These are phyloP conservation scores for Agapostemon virescens DNA, from an alignment of 2,888 invertebrate species.

Conservation along the genomic window DNA sequence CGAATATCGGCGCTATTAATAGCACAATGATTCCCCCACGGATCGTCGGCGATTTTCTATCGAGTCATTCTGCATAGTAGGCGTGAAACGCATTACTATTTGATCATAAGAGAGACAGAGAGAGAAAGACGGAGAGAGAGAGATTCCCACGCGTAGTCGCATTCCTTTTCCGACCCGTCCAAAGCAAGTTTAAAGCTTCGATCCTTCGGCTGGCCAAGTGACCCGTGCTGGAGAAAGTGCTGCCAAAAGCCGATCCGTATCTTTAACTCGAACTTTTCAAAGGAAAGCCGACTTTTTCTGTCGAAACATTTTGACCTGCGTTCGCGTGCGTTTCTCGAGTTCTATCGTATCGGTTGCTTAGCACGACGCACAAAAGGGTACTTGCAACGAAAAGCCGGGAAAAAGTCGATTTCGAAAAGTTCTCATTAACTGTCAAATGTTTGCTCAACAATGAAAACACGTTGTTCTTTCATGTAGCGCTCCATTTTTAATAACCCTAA, in stretches of 20 bases:
- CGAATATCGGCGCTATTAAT: constrained; percentile 34
- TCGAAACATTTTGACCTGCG: not conserved
- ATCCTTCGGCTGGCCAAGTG: not conserved
- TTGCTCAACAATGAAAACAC: no score
- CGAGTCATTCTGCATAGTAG: not conserved
- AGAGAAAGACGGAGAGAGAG: not conserved
- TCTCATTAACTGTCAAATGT: no score
- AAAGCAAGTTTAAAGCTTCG: not conserved
- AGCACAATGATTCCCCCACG: constrained; percentile 7
- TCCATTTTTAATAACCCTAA: no score
- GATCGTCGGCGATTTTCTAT: not conserved
- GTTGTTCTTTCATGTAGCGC: no score
- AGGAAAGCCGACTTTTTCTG: not conserved
- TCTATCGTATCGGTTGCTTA: not conserved
- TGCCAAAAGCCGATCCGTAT: not conserved
- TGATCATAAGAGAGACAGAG: not conserved
- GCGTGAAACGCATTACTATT: constrained; percentile 10
- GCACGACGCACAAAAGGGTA: no score
- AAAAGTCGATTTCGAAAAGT: no score
- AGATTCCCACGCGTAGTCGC: constrained; percentile 1
- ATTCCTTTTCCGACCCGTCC: constrained; percentile 27
- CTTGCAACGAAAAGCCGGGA: no score
- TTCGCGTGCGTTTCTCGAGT: not conserved
- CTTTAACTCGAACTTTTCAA: not conserved
- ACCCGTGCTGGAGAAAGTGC: constrained; percentile 30